phyloP scores from a whole-genome alignment of 2,113 vertebrate species.

The Erpornis zantholeuca region DNA sequence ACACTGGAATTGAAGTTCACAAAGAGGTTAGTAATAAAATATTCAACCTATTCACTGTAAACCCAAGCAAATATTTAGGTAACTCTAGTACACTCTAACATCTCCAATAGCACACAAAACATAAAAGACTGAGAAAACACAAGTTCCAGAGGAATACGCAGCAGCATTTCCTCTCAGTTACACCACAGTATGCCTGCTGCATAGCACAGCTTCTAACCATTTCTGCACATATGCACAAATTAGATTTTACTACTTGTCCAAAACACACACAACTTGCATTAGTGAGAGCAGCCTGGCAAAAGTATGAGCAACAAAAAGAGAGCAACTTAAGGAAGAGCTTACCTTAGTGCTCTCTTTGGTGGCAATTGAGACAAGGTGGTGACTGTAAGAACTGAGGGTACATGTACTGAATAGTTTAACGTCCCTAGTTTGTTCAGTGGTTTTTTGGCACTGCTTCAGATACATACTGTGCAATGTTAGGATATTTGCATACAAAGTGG shows the following conservation, averaged over 20 bases:
- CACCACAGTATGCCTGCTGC: neutral
- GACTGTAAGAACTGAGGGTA: neutral
- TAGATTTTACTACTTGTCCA: neutral
- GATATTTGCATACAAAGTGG: neutral
- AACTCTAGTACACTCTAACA: neutral
- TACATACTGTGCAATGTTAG: neutral
- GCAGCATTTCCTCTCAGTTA: neutral
- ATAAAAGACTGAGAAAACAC: neutral
- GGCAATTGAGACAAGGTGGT: neutral
- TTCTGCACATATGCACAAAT: neutral
- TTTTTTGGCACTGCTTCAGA: neutral
- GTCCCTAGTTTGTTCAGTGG: neutral
- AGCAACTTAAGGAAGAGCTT: neutral
- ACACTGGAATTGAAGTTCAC: neutral
- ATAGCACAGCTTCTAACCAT: neutral
- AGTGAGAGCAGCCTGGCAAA: neutral
- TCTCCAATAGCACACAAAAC: neutral
- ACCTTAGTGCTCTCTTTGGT: neutral
- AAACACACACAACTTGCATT: neutral
- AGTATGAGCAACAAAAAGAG: neutral
- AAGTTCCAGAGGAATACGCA: neutral
- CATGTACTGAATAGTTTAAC: neutral
- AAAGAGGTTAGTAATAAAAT: neutral
- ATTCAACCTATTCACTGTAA: neutral
- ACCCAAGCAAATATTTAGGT: neutral